Evolutionary conservation across 2,888 invertebrate genomes (phyloP).

Genomic region (Campoplex capitator): DNA sequence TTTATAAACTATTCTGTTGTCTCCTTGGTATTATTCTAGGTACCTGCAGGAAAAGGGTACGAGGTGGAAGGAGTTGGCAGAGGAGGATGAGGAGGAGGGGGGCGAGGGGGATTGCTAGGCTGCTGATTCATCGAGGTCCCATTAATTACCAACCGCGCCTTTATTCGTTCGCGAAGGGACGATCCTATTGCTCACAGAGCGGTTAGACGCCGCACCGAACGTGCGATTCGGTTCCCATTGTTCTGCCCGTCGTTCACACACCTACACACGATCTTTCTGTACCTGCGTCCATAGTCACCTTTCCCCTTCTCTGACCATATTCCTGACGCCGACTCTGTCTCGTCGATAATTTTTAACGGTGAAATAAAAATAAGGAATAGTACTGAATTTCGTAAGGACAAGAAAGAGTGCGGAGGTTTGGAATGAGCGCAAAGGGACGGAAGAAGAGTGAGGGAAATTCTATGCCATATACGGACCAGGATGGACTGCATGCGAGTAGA

Average conservation of each 20-base stretch:
- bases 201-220: conserved; percentile 81
- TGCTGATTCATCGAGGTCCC: conserved; percentile 83
- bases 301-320: conserved; percentile 30
- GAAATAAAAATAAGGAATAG: conserved; percentile 71
- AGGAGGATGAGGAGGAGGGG: conserved; percentile 25
- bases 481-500: conserved; percentile 42
- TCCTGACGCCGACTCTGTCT: conserved; percentile 58
- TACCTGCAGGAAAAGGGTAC: conserved; percentile 44
- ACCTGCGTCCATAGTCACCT: conserved; percentile 77
- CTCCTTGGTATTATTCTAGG: conserved; percentile 84
- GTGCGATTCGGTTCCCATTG: conserved; percentile 82
- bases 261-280: conserved; percentile 75
- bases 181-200: conserved; percentile 83
- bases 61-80: background rate
- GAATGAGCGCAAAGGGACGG: conserved; percentile 72
- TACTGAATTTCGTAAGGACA: conserved; percentile 54
- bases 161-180: conserved; percentile 84
- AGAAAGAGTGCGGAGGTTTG: conserved; percentile 65
- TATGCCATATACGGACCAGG: background rate
- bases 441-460: conserved; percentile 56
- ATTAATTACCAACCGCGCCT: conserved; percentile 84
- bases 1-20: conserved; percentile 85
- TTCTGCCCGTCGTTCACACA: conserved; percentile 84
- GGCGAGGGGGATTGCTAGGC: conserved; percentile 62
- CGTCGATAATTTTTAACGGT: conserved; percentile 65